Evolutionary conservation across 2,797 vertebrate genomes (phyloP).

Genomic region (Poecilia gillii): DNA sequence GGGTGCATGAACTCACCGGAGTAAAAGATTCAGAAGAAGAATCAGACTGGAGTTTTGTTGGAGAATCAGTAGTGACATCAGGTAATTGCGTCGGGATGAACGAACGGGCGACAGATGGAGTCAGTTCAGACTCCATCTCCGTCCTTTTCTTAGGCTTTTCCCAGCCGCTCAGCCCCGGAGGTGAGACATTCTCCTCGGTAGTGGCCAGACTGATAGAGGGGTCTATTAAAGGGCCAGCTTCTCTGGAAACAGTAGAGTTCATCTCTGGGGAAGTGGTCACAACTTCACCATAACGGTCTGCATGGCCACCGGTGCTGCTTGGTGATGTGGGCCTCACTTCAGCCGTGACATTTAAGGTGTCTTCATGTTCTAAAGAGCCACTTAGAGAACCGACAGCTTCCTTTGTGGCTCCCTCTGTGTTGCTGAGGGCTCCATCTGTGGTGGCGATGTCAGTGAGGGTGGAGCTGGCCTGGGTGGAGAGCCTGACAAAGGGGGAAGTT

Average conservation of each 20-base stretch:
- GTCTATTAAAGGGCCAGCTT: conserved; percentile 27
- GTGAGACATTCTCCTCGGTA: conserved; percentile 37
- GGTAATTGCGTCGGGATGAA: conserved; percentile 35
- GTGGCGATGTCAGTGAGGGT: conserved; percentile 10
- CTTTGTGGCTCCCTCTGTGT: conserved; percentile 16
- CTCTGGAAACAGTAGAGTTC: conserved; percentile 42
- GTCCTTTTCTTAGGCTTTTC: conserved; percentile 33
- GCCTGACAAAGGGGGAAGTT: conserved; percentile 40
- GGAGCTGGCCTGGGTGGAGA: conserved; percentile 45
- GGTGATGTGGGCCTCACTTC: conserved; percentile 39
- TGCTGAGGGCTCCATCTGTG: conserved; percentile 9
- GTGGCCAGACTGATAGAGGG: conserved; percentile 6
- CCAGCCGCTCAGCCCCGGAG: conserved; percentile 33
- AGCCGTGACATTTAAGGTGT: conserved; percentile 15
- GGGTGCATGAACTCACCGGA: conserved; percentile 75
- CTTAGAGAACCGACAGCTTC: conserved; percentile 15
- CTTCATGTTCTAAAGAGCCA: conserved; percentile 30
- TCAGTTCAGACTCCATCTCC: conserved; percentile 36
- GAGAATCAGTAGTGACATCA: conserved; percentile 44
- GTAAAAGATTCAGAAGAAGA: conserved; percentile 54
- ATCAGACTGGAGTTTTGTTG: conserved; percentile 70
- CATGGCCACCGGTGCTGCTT: conserved; percentile 39
- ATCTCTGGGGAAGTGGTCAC: conserved; percentile 42
- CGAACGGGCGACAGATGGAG: conserved; percentile 37
- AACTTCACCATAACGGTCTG: conserved; percentile 41